Conservation (phyloP, 2,797 vertebrate species). For the Clarias laeviceps region DNA sequence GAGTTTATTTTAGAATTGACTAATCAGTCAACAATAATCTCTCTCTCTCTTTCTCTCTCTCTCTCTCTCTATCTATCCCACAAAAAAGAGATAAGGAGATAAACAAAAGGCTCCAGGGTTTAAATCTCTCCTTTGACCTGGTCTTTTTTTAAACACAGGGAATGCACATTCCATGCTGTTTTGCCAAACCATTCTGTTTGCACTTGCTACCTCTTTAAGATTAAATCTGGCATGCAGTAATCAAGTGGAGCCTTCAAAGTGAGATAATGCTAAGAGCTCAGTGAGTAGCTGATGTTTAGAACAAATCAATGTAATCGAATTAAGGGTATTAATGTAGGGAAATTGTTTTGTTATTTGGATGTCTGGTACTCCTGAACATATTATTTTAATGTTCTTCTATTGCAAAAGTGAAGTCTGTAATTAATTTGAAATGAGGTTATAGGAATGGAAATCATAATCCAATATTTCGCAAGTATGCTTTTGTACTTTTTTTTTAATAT, state of each 20-base stretch:
- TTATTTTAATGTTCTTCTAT: neutral
- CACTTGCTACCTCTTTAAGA: constrained; percentile 7
- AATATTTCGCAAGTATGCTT: neutral
- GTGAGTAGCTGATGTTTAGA: neutral
- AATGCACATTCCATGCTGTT: neutral
- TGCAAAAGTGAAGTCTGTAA: neutral
- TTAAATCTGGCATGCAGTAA: constrained; percentile 22
- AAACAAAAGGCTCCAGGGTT: constrained; percentile 2
- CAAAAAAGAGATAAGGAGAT: constrained; percentile 10
- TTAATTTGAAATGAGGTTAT: neutral
- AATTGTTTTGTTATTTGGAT: neutral
- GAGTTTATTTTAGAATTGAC: constrained; percentile 15
- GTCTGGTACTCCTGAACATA: neutral
- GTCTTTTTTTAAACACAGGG: neutral
- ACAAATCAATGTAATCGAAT: constrained; percentile 1
- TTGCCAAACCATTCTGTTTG: neutral
- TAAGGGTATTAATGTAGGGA: neutral
- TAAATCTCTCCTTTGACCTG: constrained; percentile 8
- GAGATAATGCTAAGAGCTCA: neutral
- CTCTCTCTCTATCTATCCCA: too few species aligned
- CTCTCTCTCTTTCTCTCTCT: neutral
- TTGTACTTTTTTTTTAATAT: neutral
- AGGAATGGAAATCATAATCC: neutral
- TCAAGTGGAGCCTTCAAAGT: neutral
- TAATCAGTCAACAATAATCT: neutral